Evolutionary conservation across 2,888 invertebrate genomes (phyloP).

Genomic region (Melikaiella ostensackeni): DNA sequence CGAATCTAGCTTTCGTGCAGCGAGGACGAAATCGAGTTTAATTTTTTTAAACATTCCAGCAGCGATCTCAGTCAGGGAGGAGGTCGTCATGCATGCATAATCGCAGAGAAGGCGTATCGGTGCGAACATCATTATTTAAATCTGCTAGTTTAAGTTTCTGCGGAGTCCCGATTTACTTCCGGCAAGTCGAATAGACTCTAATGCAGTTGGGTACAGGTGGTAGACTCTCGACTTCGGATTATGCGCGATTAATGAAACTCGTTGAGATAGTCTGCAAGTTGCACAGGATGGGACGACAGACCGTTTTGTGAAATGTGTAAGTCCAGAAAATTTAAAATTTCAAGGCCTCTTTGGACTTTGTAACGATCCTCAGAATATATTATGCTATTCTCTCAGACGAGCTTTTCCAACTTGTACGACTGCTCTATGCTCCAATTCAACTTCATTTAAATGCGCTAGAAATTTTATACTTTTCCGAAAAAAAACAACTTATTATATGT

Average conservation of each 20-base stretch:
- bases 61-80: slow-evolving; percentile 21
- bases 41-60: slow-evolving; percentile 37
- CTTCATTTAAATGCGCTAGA: neutral
- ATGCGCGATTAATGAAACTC: slow-evolving; percentile 50
- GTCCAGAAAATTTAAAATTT: slow-evolving; percentile 18
- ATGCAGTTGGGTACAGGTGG: slow-evolving; percentile 40
- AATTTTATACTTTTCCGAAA: neutral
- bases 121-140: slow-evolving; percentile 52
- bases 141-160: slow-evolving; percentile 47
- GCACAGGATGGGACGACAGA: slow-evolving; percentile 11
- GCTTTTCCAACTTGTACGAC: neutral
- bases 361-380: slow-evolving; percentile 19
- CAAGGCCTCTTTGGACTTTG: slow-evolving; percentile 1
- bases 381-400: neutral
- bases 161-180: slow-evolving; percentile 40
- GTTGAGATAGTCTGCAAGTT: slow-evolving; percentile 42
- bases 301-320: slow-evolving; percentile 40
- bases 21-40: slow-evolving; percentile 32
- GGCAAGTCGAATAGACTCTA: slow-evolving; percentile 43
- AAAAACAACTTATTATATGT: too few species aligned
- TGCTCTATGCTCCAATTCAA: neutral
- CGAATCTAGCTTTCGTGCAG: slow-evolving; percentile 17
- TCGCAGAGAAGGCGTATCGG: slow-evolving; percentile 48
- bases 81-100: slow-evolving; percentile 52
- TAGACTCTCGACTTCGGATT: slow-evolving; percentile 32